Evolutionary conservation across 64 coral and sea anemone species (phyloP), one percentile per base, ranked within the genome.

Genomic region (Montipora foliosa): DNA sequence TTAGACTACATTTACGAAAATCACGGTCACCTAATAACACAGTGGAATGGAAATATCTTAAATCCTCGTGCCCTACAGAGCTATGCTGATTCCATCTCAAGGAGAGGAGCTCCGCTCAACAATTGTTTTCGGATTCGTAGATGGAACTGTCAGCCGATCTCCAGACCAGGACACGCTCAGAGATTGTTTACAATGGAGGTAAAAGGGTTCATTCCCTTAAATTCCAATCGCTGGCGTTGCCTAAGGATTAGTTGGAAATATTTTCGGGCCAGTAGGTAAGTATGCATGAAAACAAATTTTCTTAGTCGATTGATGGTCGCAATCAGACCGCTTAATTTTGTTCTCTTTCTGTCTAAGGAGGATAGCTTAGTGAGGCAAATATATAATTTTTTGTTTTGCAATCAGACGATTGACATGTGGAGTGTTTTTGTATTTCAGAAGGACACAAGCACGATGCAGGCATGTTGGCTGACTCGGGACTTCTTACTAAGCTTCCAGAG

Each of bases 1-100:
- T 80, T 82, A 52, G 66, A 82, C 64, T 82, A 82, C 78, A 69
- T 91, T 52, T 91, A 82, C 69, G 68, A 79, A 49, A 79, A 44
- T 15, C 89, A 91, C 17, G 67, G 64, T 50, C 89, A 91, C 62
- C 78, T 62, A 82, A 83, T 91, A 80, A 73, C 79, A 57, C 52
- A 79, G 22, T 90, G 89, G 89, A 90, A 90, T 61, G 6, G 77
- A 66, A 19, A 76, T 44, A 48, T 87, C 47, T 47, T 76, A 19
- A 87, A 77, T 59, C 15, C 88, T 64, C 73, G 45, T 75, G 12
- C 29, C 16, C 47, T 88, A 51, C 69, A 88, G 73, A 25, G 4
- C 68, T 88, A 88, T 88, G 24, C 85, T 37, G 59, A 62, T 62
- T 62, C 59, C 59, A 62, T 62, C 59, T 62, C 59, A 62, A 62